phyloP scores from a whole-genome alignment of 2,113 vertebrate genomes.

The Bubo scandiacus region DNA sequence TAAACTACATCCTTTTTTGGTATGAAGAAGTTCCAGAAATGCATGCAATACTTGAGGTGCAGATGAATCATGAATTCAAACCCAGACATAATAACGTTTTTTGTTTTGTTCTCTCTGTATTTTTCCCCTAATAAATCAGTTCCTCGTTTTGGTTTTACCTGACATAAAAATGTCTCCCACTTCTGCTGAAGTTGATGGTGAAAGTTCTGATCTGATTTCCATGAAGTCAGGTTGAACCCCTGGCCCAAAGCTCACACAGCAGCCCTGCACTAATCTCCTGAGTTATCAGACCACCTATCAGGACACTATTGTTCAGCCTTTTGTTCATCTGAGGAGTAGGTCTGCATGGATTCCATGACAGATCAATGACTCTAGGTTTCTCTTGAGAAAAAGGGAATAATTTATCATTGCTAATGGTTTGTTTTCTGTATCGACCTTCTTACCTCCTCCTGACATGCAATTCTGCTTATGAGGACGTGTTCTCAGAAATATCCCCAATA shows the following conservation, averaged over 20 bases:
- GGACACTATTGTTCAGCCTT: not conserved
- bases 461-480: not conserved
- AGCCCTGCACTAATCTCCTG: not conserved
- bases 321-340: not conserved
- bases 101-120: not conserved
- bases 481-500: not conserved
- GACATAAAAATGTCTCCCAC: not conserved
- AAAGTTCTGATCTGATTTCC: not conserved
- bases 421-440: not conserved
- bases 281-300: conserved; percentile 7
- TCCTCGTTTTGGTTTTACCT: not conserved
- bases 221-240: not conserved
- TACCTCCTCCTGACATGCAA: not conserved
- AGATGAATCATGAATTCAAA: not conserved
- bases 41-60: not conserved
- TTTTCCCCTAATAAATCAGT: not conserved
- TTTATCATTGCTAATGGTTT: conserved; percentile 18
- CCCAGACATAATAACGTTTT: not conserved
- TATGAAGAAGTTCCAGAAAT: not conserved
- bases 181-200: not conserved
- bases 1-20: not conserved
- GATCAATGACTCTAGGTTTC: conserved; percentile 18
- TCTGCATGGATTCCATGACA: conserved; percentile 11
- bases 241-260: not conserved
- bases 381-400: not conserved